These are phyloP conservation scores for Tetragonula clypearis DNA, from an alignment of 1,140 invertebrate species.

Conservation along the genomic window DNA sequence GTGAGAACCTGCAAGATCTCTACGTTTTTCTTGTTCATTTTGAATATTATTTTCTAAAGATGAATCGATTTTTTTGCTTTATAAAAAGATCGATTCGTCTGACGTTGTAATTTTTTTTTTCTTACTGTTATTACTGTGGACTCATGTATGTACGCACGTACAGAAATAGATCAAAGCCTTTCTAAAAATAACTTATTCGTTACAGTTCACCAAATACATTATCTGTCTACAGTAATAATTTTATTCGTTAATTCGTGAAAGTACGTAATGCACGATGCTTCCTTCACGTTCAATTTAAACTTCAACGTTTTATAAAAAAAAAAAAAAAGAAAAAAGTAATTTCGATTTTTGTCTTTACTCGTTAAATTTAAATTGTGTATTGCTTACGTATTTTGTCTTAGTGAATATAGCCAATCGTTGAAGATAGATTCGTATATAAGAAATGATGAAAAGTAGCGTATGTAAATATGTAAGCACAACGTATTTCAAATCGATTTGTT, in stretches of 20 bases:
- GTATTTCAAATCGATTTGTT: constrained; percentile 27
- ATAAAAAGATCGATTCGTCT: constrained; percentile 25
- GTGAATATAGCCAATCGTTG: constrained; percentile 1
- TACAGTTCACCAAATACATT: neutral
- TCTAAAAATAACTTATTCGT: too few relatives aligned
- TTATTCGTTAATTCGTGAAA: constrained; percentile 23
- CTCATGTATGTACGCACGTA: neutral
- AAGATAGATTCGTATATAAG: neutral
- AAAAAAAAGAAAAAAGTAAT: neutral
- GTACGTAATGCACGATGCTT: constrained; percentile 47
- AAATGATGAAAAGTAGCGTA: neutral
- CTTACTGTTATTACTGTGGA: constrained; percentile 17
- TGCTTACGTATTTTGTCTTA: constrained; percentile 32
- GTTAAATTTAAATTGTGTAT: constrained; percentile 31
- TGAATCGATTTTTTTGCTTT: constrained; percentile 42
- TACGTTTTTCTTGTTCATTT: constrained; percentile 64
- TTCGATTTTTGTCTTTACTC: constrained; percentile 22
- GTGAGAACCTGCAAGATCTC: constrained; percentile 72
- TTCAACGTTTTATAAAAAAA: neutral
- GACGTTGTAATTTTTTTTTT: constrained; percentile 6
- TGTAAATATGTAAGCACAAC: neutral
- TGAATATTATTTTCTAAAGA: constrained; percentile 41
- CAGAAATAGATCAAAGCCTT: neutral
- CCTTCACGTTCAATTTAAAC: constrained; percentile 16
- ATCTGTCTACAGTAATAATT: constrained; percentile 29